These are phyloP conservation scores for Chelonus formosanus DNA, from an alignment of 2,888 invertebrate species.

Conservation along the genomic window DNA sequence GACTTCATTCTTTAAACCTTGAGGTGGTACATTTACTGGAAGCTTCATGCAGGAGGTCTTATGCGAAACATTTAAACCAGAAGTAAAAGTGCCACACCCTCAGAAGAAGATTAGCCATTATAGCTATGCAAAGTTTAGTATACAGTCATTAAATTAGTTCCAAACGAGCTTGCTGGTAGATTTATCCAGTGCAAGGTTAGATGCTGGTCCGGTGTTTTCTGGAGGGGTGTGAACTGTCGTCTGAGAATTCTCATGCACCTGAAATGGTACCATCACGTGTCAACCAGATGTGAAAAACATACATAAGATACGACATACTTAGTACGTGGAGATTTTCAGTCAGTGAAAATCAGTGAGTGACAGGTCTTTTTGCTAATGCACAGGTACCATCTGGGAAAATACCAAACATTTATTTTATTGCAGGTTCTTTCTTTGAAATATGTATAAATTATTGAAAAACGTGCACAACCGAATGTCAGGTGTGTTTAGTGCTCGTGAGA, in stretches of 20 bases:
- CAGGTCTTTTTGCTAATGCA: not conserved
- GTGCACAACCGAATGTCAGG: conserved; percentile 25
- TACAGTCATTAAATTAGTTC: no score
- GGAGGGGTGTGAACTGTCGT: not conserved
- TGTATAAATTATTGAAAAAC: conserved; percentile 32
- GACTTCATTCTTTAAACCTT: no score
- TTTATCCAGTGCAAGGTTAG: no score
- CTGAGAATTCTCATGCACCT: conserved; percentile 21
- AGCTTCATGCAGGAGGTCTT: no score
- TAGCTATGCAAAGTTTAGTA: no score
- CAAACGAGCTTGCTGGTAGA: no score
- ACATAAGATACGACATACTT: no score
- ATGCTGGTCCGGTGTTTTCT: not conserved
- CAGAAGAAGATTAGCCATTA: no score
- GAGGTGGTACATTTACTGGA: no score
- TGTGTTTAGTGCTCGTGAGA: conserved; percentile 15
- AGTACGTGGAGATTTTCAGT: no score
- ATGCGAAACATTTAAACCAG: no score
- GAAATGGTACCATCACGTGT: conserved; percentile 46
- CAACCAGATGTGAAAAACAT: conserved; percentile 47
- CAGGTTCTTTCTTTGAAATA: conserved; percentile 36
- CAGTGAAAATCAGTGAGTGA: conserved; percentile 3
- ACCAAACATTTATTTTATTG: conserved; percentile 6
- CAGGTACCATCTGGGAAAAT: not conserved
- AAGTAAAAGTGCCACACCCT: no score